Conservation (phyloP, 2,797 vertebrate genomes). For the Acipenser ruthenus region DNA sequence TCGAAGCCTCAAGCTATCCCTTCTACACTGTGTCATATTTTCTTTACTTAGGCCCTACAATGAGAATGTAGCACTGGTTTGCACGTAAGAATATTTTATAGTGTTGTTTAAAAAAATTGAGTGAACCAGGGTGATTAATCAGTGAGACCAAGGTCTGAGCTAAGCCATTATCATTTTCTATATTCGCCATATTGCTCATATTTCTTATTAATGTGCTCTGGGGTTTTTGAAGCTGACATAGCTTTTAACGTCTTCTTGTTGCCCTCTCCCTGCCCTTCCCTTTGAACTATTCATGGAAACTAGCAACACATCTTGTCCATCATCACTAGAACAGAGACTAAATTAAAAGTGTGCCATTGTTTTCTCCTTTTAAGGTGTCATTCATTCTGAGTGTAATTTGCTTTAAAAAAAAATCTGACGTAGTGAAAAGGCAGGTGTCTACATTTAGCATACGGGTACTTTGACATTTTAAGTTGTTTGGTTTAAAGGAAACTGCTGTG, state of each 20-base stretch:
- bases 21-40: background rate
- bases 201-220: background rate
- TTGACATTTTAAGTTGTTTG: too few species aligned
- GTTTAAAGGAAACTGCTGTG: too few species aligned
- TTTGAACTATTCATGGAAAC: background rate
- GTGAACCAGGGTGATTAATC: constrained; percentile 14
- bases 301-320: background rate
- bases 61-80: background rate
- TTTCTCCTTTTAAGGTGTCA: background rate
- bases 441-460: too few species aligned
- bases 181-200: background rate
- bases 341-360: too few species aligned
- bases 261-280: background rate
- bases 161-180: background rate
- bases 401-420: too few species aligned
- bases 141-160: background rate
- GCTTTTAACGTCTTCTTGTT: background rate
- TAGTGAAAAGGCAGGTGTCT: too few species aligned
- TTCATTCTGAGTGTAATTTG: background rate
- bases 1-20: too few species aligned
- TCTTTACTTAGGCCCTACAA: constrained; percentile 4
- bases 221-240: background rate
- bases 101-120: background rate
- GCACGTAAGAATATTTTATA: constrained; percentile 1
- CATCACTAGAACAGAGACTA: background rate